Percentiles rank a stretch among this genome's conserved stretches.
phyloP scores from a whole-genome alignment of 1,140 invertebrate species.

The Macrocentrus cingulum region DNA sequence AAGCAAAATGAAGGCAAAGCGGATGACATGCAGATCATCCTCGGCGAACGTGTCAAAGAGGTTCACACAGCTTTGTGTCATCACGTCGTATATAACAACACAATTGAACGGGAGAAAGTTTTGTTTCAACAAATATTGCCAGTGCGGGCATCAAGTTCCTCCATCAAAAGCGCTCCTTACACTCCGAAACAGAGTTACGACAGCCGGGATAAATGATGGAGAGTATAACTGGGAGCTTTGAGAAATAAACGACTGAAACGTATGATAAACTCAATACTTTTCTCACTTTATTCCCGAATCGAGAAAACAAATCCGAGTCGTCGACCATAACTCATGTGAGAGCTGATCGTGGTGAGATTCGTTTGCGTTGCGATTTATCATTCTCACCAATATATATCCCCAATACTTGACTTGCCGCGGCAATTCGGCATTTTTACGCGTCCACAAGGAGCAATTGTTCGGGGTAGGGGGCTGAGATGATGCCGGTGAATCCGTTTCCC shows the following conservation, averaged over 20 bases:
- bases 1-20: conserved; percentile 52
- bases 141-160: too few relatives aligned
- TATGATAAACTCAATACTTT: too few relatives aligned
- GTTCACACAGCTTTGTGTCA: too few relatives aligned
- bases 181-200: too few relatives aligned
- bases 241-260: too few relatives aligned
- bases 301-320: conserved; percentile 12
- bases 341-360: conserved; percentile 9
- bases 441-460: conserved; percentile 49
- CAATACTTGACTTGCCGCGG: not conserved
- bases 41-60: conserved; percentile 12
- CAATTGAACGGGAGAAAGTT: too few relatives aligned
- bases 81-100: too few relatives aligned
- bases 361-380: conserved; percentile 16
- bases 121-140: too few relatives aligned
- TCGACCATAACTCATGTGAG: conserved; percentile 5
- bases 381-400: conserved; percentile 1
- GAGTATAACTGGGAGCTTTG: too few relatives aligned
- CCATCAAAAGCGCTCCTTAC: too few relatives aligned
- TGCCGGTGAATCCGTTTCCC: conserved; percentile 21
- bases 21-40: conserved; percentile 50
- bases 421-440: conserved; percentile 44
- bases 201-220: too few relatives aligned
- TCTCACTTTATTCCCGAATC: not conserved
- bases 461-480: conserved; percentile 8